Conservation (phyloP, 2,888 invertebrate species). For the Drosophila formosana region DNA sequence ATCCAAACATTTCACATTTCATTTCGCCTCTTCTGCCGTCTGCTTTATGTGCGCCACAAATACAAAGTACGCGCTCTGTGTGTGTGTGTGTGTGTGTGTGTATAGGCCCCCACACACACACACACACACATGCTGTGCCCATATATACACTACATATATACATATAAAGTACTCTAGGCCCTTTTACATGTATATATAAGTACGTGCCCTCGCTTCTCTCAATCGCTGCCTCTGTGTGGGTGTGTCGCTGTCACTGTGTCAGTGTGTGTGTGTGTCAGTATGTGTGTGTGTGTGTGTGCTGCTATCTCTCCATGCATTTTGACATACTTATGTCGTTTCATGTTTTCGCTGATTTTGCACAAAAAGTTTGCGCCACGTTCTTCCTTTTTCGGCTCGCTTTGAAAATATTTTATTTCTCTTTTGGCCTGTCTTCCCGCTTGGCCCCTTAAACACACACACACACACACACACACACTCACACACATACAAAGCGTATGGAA, state of each 20-base stretch:
- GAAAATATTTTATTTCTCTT: slow-evolving; percentile 63
- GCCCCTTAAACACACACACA: not conserved
- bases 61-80: slow-evolving; percentile 43
- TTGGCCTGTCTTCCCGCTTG: slow-evolving; percentile 10
- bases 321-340: slow-evolving; percentile 81
- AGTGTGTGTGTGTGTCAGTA: slow-evolving; percentile 24
- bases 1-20: slow-evolving; percentile 69
- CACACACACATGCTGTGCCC: slow-evolving; percentile 21
- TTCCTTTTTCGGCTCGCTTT: slow-evolving; percentile 53
- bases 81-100: slow-evolving; percentile 24
- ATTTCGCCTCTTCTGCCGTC: slow-evolving; percentile 56
- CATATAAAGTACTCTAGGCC: slow-evolving; percentile 74
- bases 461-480: not conserved
- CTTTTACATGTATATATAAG: slow-evolving; percentile 67
- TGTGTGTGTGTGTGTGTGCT: slow-evolving; percentile 20
- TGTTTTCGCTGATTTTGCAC: slow-evolving; percentile 80
- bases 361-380: slow-evolving; percentile 67
- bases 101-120: slow-evolving; percentile 30
- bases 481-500: not conserved
- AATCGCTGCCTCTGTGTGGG: slow-evolving; percentile 33
- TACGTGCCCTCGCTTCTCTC: slow-evolving; percentile 63
- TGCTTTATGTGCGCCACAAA: slow-evolving; percentile 59
- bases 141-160: slow-evolving; percentile 38
- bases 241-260: slow-evolving; percentile 8
- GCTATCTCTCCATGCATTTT: slow-evolving; percentile 75